Evolutionary conservation across 2,797 vertebrate genomes (phyloP), one percentile per base, ranked within the genome.

Genomic region (Chromis chromis): DNA sequence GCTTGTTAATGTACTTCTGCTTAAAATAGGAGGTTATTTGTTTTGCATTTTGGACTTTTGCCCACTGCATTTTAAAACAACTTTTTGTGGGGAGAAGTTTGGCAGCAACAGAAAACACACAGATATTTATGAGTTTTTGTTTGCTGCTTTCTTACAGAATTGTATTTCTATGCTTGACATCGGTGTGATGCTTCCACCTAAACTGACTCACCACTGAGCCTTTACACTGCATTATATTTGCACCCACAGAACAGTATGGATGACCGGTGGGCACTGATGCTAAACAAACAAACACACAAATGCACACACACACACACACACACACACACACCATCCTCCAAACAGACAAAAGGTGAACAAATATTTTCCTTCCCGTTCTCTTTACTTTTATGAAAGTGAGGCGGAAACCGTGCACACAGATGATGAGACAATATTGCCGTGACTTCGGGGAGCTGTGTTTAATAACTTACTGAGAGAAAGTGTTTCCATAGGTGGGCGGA

Each of bases 391-490:
- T 87, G 73, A 88, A 82, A 70, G 73, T 53, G 60, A 83, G 81
- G 79, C 80, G 44, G 33, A 85, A 72, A 85, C 14, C 70, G 27
- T 71, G 53, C 70, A 62, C 57, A 39, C 65, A 36, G 65, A 61
- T 79, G 73, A 79, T 71, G 72, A 88, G 68, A 50, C 76, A 88
- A 85, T 90, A 83, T 81, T 76, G 46, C 70, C 57, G 48, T 84
- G 86, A 78, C 88, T 88, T 53, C 69, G 68, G 88, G 86, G 79
- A 77, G 82, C 50, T 64, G 70, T 79, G 55, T 87, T 87, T 85
- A 89, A 87, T 91, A 88, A 85, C 79, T 74, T 62, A 71, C 60
- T 68, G 62, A 86, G 64, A 62, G 63, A 81, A 73, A 76, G 33
- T 70, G 73, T 78, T 82, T 79, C 53, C 53, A 27, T 65, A 50